Evolutionary conservation across 2,888 invertebrate species (phyloP).

Genomic region (Siphlonurus alternatus): DNA sequence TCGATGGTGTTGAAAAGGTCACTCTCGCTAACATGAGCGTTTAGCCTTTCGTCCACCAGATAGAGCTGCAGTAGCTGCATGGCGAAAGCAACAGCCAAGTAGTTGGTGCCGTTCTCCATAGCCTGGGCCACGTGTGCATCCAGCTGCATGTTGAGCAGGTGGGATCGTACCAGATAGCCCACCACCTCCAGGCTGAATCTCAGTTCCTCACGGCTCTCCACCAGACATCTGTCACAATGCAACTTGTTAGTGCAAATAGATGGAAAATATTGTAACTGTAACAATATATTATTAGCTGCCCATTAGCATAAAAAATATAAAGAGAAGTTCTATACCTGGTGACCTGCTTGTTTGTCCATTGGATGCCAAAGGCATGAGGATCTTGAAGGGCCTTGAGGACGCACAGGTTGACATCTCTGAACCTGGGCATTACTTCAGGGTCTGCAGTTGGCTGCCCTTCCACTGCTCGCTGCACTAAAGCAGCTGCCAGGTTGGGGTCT

Average conservation of each 20-base stretch:
- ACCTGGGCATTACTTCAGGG: constrained; percentile 29
- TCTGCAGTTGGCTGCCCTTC: constrained; percentile 41
- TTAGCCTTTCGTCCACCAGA: constrained; percentile 66
- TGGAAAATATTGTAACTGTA: no score
- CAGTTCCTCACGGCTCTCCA: constrained; percentile 77
- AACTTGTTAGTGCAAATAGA: no score
- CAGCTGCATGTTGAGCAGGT: constrained; percentile 53
- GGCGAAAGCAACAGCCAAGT: constrained; percentile 68
- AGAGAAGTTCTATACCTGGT: constrained; percentile 36
- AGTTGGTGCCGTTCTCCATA: constrained; percentile 72
- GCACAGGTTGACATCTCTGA: constrained; percentile 74
- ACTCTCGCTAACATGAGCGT: constrained; percentile 52
- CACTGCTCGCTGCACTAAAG: background rate
- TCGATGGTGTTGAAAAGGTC: constrained; percentile 82
- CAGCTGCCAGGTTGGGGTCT: background rate
- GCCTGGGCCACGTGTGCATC: constrained; percentile 67
- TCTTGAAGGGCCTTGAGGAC: constrained; percentile 85
- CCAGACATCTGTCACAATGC: constrained; percentile 34
- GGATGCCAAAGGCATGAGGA: constrained; percentile 67
- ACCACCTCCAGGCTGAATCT: constrained; percentile 85
- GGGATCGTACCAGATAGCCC: constrained; percentile 69
- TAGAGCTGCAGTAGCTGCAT: constrained; percentile 83
- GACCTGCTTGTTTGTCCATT: constrained; percentile 82
- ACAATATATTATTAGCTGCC: no score
- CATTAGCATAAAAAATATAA: no score